Evolutionary conservation across 1,140 invertebrate genomes (phyloP).

Genomic region (Cydia amplana): DNA sequence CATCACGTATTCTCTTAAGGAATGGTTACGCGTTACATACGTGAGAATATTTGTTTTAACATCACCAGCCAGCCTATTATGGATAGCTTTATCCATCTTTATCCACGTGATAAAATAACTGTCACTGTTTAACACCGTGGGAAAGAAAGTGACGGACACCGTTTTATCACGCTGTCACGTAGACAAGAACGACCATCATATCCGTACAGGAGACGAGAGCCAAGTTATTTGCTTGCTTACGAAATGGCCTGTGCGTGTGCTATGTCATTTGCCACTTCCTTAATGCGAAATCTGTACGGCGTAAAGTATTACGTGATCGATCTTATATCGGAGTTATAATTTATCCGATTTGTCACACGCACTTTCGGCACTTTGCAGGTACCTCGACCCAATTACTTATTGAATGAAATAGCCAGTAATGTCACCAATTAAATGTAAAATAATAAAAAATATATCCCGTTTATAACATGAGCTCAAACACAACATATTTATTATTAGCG

Average conservation of each 20-base stretch:
- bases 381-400: neutral
- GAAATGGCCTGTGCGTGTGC: slow-evolving; percentile 49
- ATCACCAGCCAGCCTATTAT: too few relatives aligned
- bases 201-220: slow-evolving; percentile 34
- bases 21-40: slow-evolving; percentile 58
- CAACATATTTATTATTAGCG: too few relatives aligned
- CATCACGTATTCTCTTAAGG: slow-evolving; percentile 59
- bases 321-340: neutral
- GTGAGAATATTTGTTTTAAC: slow-evolving; percentile 73
- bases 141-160: too few relatives aligned
- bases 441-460: neutral
- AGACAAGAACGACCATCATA: too few relatives aligned
- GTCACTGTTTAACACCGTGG: too few relatives aligned
- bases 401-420: neutral
- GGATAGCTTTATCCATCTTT: too few relatives aligned
- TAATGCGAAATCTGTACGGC: slow-evolving; percentile 47
- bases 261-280: slow-evolving; percentile 49
- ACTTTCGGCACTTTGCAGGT: neutral
- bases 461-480: too few relatives aligned
- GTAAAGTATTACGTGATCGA: slow-evolving; percentile 48
- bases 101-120: too few relatives aligned
- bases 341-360: slow-evolving; percentile 18
- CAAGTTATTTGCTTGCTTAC: slow-evolving; percentile 42
- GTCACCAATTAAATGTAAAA: neutral
- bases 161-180: too few relatives aligned